phyloP scores from a whole-genome alignment of 2,113 vertebrate species.

The Sinocyclocheilus anophthalmus region DNA sequence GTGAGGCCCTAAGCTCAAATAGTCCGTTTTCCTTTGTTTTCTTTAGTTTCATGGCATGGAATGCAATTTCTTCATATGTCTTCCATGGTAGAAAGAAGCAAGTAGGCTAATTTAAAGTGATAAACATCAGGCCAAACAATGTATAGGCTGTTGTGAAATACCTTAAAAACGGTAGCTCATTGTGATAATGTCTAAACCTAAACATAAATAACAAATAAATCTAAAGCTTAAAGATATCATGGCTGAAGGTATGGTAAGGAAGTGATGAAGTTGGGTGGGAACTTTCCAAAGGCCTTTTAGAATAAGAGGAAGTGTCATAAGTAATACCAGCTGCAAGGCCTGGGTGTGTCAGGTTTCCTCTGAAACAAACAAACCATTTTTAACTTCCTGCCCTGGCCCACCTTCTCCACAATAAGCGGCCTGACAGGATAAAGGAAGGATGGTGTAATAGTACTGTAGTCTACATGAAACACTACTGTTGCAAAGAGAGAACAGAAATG shows the following conservation, averaged over 20 bases:
- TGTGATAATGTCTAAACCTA: not conserved
- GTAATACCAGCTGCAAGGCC: slow-evolving; percentile 79
- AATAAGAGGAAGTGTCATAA: slow-evolving; percentile 82
- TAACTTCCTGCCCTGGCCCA: slow-evolving; percentile 79
- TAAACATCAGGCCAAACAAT: not conserved
- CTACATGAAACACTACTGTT: not conserved
- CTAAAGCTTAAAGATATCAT: slow-evolving; percentile 9
- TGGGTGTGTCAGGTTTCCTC: slow-evolving; percentile 82
- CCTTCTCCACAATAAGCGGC: slow-evolving; percentile 71
- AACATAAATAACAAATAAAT: not conserved
- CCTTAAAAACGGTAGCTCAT: not conserved
- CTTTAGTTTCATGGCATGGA: not conserved
- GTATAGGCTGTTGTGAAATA: not conserved
- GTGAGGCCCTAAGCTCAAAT: not conserved
- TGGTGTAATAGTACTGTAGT: slow-evolving; percentile 1
- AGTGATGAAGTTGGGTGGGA: slow-evolving; percentile 61
- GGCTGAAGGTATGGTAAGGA: slow-evolving; percentile 54
- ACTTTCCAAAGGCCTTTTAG: slow-evolving; percentile 74
- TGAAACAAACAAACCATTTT: slow-evolving; percentile 86
- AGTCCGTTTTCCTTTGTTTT: not conserved
- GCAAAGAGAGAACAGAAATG: not conserved
- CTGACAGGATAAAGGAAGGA: slow-evolving; percentile 65
- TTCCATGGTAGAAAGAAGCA: not conserved
- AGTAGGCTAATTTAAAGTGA: not conserved
- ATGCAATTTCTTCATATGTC: too few species aligned